Conservation (phyloP, 1,140 invertebrate species). For the Globodera ellingtonae region DNA sequence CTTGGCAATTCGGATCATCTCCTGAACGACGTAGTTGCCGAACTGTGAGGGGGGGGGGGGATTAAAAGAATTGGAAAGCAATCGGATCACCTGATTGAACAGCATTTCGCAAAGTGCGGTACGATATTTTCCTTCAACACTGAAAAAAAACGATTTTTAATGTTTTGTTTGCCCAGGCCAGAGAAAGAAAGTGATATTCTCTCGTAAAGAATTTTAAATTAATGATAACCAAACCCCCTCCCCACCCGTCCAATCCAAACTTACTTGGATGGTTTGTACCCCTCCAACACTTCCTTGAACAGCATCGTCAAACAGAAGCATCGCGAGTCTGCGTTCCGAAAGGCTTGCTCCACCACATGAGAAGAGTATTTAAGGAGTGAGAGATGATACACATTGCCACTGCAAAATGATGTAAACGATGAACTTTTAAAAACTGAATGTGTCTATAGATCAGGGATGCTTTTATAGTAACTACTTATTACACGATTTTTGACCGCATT, state of each 20-base stretch:
- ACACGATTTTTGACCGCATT: too few relatives aligned
- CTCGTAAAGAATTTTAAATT: too few relatives aligned
- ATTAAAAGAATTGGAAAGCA: not conserved
- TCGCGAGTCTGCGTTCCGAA: conserved; percentile 30
- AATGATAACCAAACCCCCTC: too few relatives aligned
- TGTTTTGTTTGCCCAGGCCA: too few relatives aligned
- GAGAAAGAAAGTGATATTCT: not conserved
- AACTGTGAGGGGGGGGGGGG: conserved; percentile 29
- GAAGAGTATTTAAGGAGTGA: conserved; percentile 58
- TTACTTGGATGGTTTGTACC: conserved; percentile 41
- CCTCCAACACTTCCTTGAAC: conserved; percentile 57
- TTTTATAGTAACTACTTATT: too few relatives aligned
- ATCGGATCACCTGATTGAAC: conserved; percentile 38
- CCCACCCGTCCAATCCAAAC: not conserved
- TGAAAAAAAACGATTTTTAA: conserved; percentile 31
- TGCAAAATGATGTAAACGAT: conserved; percentile 29
- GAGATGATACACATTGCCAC: conserved; percentile 49
- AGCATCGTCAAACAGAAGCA: conserved; percentile 24
- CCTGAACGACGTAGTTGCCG: conserved; percentile 56
- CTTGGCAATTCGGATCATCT: conserved; percentile 43
- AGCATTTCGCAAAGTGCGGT: conserved; percentile 52
- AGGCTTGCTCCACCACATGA: conserved; percentile 57
- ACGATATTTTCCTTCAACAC: conserved; percentile 28
- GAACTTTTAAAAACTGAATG: not conserved
- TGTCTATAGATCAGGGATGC: too few relatives aligned